These are phyloP conservation scores for Ictalurus furcatus DNA, from an alignment of 2,113 vertebrate genomes.

Conservation along the genomic window DNA sequence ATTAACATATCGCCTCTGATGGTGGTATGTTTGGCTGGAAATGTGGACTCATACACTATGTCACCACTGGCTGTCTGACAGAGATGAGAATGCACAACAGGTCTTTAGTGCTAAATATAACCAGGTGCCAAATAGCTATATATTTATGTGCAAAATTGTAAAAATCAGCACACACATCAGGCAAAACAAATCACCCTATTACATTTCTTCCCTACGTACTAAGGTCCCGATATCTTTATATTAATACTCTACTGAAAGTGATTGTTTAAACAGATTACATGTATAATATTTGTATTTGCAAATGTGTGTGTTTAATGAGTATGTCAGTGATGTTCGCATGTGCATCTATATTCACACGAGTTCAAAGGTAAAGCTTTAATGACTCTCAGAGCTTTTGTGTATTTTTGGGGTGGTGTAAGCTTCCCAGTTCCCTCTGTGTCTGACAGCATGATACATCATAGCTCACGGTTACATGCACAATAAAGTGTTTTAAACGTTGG, in stretches of 20 bases:
- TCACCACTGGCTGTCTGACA: neutral
- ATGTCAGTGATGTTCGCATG: neutral
- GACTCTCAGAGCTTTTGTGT: conserved; percentile 10
- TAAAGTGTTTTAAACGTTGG: neutral
- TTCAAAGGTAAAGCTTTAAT: conserved; percentile 7
- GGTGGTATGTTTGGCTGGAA: neutral
- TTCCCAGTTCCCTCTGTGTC: neutral
- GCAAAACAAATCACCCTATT: neutral
- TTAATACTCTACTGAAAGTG: neutral
- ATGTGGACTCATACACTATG: neutral
- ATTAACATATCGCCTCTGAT: neutral
- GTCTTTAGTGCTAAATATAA: conserved; percentile 22
- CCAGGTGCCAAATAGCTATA: neutral
- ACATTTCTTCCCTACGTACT: neutral
- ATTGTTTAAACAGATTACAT: neutral
- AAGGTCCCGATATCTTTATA: neutral
- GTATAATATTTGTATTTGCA: neutral
- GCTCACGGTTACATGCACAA: neutral
- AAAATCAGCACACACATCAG: neutral
- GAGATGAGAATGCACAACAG: neutral
- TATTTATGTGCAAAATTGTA: neutral
- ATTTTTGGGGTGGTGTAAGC: conserved; percentile 17
- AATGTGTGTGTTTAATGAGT: neutral
- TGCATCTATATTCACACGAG: neutral
- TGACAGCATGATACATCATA: neutral